These are phyloP conservation scores for Blera fallax DNA, from an alignment of 2,888 invertebrate species.

Conservation along the genomic window DNA sequence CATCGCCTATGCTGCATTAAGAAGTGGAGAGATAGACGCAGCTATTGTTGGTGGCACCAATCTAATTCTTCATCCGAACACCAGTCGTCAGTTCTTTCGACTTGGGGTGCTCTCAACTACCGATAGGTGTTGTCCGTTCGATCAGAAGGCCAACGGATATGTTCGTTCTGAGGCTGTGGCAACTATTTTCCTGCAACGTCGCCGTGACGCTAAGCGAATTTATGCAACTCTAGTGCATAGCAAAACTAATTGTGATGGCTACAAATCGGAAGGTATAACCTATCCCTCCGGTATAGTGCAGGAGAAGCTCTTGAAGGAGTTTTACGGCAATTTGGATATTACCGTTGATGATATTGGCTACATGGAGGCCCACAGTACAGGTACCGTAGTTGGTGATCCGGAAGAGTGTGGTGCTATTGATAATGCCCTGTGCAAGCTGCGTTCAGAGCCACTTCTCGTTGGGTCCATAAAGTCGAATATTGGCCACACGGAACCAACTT, in stretches of 20 bases:
- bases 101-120: conserved; percentile 89
- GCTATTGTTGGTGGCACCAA: conserved; percentile 94
- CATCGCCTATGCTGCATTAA: conserved; percentile 88
- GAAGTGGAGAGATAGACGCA: conserved; percentile 89
- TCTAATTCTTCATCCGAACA: conserved; percentile 91
- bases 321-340: conserved; percentile 86
- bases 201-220: conserved; percentile 84
- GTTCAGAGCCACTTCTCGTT: conserved; percentile 88
- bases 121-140: conserved; percentile 93
- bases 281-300: conserved; percentile 85
- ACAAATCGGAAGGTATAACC: conserved; percentile 85
- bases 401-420: conserved; percentile 92
- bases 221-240: conserved; percentile 87
- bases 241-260: conserved; percentile 89
- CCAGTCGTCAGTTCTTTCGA: conserved; percentile 90
- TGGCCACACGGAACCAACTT: conserved; percentile 93
- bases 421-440: conserved; percentile 87
- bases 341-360: conserved; percentile 87
- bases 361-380: conserved; percentile 92
- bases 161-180: conserved; percentile 89
- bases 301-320: conserved; percentile 83
- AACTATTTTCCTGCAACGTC: conserved; percentile 87
- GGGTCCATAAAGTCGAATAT: conserved; percentile 95
- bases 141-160: conserved; percentile 89
- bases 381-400: conserved; percentile 91